Evolutionary conservation across 2,113 vertebrate genomes (phyloP).

Genomic region (Macroglossus sobrinus): DNA sequence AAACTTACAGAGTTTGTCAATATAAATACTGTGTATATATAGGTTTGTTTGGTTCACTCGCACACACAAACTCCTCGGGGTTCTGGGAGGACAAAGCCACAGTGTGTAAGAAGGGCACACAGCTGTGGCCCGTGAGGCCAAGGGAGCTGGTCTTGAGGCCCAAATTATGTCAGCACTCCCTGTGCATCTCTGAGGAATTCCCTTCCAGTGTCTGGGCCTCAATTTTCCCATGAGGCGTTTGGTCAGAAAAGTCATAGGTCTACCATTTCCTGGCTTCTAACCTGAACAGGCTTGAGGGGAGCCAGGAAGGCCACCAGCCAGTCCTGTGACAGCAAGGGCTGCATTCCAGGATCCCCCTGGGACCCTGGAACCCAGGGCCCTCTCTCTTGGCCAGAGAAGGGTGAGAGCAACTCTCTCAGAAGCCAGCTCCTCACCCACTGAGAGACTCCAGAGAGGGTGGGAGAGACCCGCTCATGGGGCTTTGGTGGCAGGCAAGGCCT

Average conservation of each 20-base stretch:
- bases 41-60: slow-evolving; percentile 15
- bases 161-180: neutral
- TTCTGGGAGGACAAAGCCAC: slow-evolving; percentile 38
- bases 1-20: slow-evolving; percentile 51
- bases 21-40: slow-evolving; percentile 41
- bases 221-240: neutral
- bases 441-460: neutral
- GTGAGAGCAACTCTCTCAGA: neutral
- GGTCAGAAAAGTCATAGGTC: neutral
- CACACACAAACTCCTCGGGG: neutral
- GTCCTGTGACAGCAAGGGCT: neutral
- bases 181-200: neutral
- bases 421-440: neutral
- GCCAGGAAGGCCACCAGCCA: neutral
- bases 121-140: neutral
- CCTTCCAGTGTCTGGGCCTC: neutral
- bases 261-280: neutral
- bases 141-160: neutral
- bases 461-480: neutral
- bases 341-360: neutral
- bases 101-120: neutral
- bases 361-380: neutral
- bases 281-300: neutral
- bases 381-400: neutral
- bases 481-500: neutral